These are phyloP conservation scores for Athene noctua DNA, from an alignment of 2,113 vertebrate genomes.

Conservation along the genomic window DNA sequence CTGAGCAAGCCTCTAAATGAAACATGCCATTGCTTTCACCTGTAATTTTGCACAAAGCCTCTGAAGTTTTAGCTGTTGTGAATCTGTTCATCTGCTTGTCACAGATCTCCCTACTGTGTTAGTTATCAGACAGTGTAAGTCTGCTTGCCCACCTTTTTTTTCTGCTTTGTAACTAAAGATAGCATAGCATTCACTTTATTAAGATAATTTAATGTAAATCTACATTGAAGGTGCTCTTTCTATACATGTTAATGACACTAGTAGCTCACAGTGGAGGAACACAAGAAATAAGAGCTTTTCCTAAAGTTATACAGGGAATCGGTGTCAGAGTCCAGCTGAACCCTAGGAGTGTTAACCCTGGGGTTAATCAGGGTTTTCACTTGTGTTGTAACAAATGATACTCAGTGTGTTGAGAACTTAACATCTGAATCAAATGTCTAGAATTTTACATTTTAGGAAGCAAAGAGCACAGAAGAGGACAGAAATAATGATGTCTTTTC, in stretches of 20 bases:
- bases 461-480: neutral
- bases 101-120: neutral
- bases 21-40: slow-evolving; percentile 47
- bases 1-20: slow-evolving; percentile 44
- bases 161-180: neutral
- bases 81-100: neutral
- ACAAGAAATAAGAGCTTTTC: neutral
- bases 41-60: slow-evolving; percentile 20
- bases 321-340: neutral
- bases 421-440: neutral
- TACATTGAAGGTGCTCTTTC: neutral
- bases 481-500: neutral
- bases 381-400: neutral
- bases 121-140: neutral
- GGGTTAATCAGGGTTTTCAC: neutral
- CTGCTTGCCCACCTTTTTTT: neutral
- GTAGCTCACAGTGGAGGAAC: neutral
- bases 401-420: neutral
- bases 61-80: slow-evolving; percentile 11
- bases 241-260: neutral
- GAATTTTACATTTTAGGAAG: neutral
- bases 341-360: neutral
- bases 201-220: neutral
- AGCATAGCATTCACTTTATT: neutral
- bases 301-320: neutral